These are phyloP conservation scores for Mesorhabditis spiculigera DNA, from an alignment of 2,888 invertebrate species.

Conservation along the genomic window DNA sequence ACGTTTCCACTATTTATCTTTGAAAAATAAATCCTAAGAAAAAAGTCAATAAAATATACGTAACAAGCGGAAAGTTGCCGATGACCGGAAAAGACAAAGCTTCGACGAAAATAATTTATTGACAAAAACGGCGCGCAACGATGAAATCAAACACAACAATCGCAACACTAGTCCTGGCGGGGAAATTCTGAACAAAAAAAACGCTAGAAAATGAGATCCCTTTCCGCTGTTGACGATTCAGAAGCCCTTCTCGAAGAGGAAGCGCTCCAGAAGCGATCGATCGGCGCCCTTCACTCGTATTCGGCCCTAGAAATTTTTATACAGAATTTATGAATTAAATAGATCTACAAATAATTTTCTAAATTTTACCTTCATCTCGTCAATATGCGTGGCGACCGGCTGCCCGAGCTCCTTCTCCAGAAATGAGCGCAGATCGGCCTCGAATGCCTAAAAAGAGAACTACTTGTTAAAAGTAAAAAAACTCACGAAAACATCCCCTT, in stretches of 20 bases:
- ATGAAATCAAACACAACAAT: not conserved
- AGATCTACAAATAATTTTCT: not conserved
- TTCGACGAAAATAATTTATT: too few species aligned
- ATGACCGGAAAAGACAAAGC: too few species aligned
- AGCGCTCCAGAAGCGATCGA: constrained; percentile 46
- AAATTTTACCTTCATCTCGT: constrained; percentile 58
- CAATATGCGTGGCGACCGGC: constrained; percentile 59
- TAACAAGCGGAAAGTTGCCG: too few species aligned
- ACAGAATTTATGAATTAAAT: not conserved
- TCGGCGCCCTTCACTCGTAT: constrained; percentile 59
- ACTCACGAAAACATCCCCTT: constrained; percentile 57
- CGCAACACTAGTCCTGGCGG: not conserved
- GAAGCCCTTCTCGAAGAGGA: constrained; percentile 54
- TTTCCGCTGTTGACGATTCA: constrained; percentile 13
- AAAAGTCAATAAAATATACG: too few species aligned
- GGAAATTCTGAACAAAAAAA: constrained; percentile 10
- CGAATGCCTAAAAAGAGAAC: constrained; percentile 57
- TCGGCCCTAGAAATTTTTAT: constrained; percentile 22
- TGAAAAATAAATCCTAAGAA: too few species aligned
- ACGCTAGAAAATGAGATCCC: not conserved
- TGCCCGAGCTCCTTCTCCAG: constrained; percentile 52
- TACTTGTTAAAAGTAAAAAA: constrained; percentile 7
- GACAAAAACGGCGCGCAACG: too few species aligned
- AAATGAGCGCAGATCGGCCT: constrained; percentile 58
- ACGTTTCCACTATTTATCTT: too few species aligned